Evolutionary conservation across 2,797 vertebrate species (phyloP).

Genomic region (Hyperoplus lanceolatus): DNA sequence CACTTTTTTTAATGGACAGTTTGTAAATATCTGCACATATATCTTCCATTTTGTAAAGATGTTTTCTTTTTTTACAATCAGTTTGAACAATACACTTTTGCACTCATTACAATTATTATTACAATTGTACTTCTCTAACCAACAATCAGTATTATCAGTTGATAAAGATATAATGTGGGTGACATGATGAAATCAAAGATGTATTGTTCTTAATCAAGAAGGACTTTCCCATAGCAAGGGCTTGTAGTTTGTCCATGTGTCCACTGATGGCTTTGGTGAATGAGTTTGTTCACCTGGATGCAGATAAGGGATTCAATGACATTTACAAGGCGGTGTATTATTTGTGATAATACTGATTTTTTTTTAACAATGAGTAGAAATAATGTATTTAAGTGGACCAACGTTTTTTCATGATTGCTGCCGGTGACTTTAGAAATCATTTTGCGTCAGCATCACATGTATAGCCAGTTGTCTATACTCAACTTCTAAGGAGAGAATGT

Average conservation of each 20-base stretch:
- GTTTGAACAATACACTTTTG: background rate
- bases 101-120: background rate
- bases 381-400: too few species aligned
- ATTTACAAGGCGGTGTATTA: background rate
- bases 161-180: background rate
- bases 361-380: background rate
- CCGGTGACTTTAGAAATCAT: background rate
- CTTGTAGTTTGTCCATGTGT: background rate
- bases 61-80: background rate
- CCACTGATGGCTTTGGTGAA: background rate
- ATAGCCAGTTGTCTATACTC: background rate
- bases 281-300: too few species aligned
- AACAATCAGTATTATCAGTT: constrained; percentile 18
- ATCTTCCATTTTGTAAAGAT: background rate
- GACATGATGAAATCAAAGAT: background rate
- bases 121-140: background rate
- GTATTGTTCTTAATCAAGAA: background rate
- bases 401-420: too few species aligned
- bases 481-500: background rate
- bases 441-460: background rate
- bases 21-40: background rate
- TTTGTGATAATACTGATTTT: background rate
- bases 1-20: background rate
- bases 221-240: background rate
- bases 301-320: background rate